Evolutionary conservation across 2,888 invertebrate genomes (phyloP).

Genomic region (Myopa testacea): DNA sequence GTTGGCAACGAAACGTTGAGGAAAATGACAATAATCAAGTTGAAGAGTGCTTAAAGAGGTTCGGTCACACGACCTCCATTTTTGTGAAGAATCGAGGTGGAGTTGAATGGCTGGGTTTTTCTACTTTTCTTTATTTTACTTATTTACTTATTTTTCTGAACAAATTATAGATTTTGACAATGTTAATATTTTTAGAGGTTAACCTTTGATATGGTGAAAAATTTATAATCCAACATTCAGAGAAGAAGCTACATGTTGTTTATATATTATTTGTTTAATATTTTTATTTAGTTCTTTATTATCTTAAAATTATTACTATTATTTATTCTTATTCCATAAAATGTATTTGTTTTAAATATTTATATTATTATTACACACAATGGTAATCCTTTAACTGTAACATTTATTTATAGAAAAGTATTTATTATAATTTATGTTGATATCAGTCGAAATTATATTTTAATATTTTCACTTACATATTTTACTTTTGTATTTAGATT

Average conservation of each 20-base stretch:
- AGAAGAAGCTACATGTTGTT: neutral
- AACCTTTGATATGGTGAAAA: neutral
- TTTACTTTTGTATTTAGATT: no score
- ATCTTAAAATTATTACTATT: neutral
- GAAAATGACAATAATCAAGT: constrained; percentile 35
- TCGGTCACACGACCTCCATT: constrained; percentile 19
- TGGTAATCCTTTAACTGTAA: no score
- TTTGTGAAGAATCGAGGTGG: neutral
- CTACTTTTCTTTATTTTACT: neutral
- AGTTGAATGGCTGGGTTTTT: neutral
- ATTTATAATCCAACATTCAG: no score
- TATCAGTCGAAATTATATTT: no score
- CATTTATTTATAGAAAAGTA: no score
- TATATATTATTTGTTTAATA: neutral
- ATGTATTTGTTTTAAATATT: neutral
- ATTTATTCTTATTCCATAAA: neutral
- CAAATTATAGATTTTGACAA: neutral
- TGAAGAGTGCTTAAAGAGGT: constrained; percentile 16
- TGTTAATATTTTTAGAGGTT: neutral
- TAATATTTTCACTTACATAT: no score
- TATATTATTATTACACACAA: neutral
- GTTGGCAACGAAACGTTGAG: constrained; percentile 20
- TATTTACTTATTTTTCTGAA: neutral
- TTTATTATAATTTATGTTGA: no score
- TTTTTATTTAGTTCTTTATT: neutral